Evolutionary conservation across 2,888 invertebrate genomes (phyloP).

Genomic region (Eumerus sabulonum): DNA sequence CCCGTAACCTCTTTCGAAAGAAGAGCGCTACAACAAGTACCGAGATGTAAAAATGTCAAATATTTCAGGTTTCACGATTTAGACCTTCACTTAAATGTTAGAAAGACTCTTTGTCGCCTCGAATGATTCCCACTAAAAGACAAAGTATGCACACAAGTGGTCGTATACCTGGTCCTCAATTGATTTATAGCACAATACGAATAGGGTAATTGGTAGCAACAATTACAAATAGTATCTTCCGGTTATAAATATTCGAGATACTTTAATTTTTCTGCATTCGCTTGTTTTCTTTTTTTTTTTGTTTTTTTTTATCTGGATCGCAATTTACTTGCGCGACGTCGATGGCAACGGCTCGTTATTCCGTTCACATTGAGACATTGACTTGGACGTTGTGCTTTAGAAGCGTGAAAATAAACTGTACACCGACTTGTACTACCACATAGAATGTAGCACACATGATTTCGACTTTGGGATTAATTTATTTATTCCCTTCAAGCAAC

Average conservation of each 20-base stretch:
- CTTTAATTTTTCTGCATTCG: too few species aligned
- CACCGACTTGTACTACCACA: slow-evolving; percentile 35
- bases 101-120: not conserved
- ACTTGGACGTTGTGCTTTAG: slow-evolving; percentile 36
- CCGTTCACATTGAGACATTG: slow-evolving; percentile 41
- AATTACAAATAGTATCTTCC: slow-evolving; percentile 53
- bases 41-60: slow-evolving; percentile 48
- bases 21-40: slow-evolving; percentile 2
- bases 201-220: slow-evolving; percentile 30
- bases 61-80: slow-evolving; percentile 47
- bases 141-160: too few species aligned
- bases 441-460: slow-evolving; percentile 31
- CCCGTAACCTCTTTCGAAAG: not conserved
- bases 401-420: slow-evolving; percentile 42
- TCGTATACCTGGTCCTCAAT: too few species aligned
- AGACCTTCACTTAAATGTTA: slow-evolving; percentile 49
- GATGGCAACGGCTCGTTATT: slow-evolving; percentile 22
- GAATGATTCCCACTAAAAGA: not conserved
- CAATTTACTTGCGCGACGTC: slow-evolving; percentile 38
- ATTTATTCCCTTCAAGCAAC: slow-evolving; percentile 54
- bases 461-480: slow-evolving; percentile 53
- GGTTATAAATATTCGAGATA: not conserved
- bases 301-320: slow-evolving; percentile 23
- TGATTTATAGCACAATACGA: slow-evolving; percentile 26
- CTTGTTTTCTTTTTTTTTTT: too few species aligned